Percentiles rank a stretch among this genome's conserved stretches.
Evolutionary conservation across 2,113 vertebrate species (phyloP).

Genomic region (Pica pica): DNA sequence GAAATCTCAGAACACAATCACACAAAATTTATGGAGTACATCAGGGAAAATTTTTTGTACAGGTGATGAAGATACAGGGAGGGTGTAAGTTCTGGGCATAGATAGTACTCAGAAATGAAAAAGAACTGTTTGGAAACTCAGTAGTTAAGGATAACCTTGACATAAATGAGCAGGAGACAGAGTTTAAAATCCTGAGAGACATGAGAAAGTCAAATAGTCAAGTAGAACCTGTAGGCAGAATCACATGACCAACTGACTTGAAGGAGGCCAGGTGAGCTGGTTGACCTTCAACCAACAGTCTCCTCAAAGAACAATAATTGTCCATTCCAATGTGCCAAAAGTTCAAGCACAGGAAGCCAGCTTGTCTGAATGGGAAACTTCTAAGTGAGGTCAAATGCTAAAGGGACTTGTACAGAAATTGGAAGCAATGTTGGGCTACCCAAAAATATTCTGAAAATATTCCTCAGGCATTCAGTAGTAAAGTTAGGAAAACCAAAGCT

Average conservation of each 20-base stretch:
- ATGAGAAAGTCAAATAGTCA: background rate
- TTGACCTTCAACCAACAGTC: background rate
- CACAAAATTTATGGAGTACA: background rate
- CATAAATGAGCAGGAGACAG: background rate
- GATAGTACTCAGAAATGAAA: background rate
- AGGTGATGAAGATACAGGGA: background rate
- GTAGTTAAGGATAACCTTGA: background rate
- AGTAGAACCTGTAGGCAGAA: background rate
- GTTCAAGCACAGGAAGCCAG: background rate
- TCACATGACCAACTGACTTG: background rate
- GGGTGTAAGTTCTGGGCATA: background rate
- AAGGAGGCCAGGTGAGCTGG: background rate
- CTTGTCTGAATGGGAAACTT: background rate
- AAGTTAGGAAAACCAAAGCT: background rate
- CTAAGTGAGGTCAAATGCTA: background rate
- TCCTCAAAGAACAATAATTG: background rate
- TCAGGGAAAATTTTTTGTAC: background rate
- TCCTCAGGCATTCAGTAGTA: background rate
- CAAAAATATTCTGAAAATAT: background rate
- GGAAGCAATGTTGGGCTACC: background rate
- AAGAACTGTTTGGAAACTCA: background rate
- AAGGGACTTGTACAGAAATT: background rate
- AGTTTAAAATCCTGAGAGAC: background rate
- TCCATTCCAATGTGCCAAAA: background rate
- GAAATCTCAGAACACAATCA: background rate